Percentiles rank a stretch among this genome's conserved stretches.
phyloP scores from a whole-genome alignment of 2,888 invertebrate species.

The Alviniconcha strummeri region DNA sequence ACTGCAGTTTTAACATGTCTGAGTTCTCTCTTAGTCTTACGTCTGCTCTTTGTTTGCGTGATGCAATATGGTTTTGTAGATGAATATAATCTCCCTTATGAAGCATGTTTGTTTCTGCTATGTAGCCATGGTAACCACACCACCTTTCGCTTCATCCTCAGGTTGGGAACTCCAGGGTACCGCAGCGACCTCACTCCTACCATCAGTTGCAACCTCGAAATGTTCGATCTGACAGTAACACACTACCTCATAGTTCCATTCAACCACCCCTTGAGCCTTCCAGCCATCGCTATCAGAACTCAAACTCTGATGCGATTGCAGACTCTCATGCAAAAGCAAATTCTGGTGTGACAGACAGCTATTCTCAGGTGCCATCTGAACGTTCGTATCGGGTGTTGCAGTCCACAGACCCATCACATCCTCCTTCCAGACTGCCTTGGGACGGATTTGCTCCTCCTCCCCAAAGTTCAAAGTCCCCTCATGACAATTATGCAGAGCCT shows the following conservation, averaged over 20 bases:
- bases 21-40: no score
- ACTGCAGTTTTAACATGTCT: no score
- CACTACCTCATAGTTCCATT: neutral
- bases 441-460: neutral
- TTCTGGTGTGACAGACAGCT: neutral
- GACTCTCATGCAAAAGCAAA: neutral
- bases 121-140: neutral
- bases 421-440: neutral
- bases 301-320: neutral
- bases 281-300: neutral
- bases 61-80: no score
- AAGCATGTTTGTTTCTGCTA: neutral
- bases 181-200: constrained; percentile 18
- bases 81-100: no score
- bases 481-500: constrained; percentile 1
- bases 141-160: constrained; percentile 26
- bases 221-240: neutral
- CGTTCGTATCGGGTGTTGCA: neutral
- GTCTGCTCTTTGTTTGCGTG: no score
- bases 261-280: neutral
- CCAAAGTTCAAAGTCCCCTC: neutral
- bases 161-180: constrained; percentile 12
- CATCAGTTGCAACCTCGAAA: constrained; percentile 16
- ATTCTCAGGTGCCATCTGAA: neutral
- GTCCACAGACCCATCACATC: neutral